These are phyloP conservation scores for Zaprionus ornatus DNA, from an alignment of 1,140 invertebrate species.

Conservation along the genomic window DNA sequence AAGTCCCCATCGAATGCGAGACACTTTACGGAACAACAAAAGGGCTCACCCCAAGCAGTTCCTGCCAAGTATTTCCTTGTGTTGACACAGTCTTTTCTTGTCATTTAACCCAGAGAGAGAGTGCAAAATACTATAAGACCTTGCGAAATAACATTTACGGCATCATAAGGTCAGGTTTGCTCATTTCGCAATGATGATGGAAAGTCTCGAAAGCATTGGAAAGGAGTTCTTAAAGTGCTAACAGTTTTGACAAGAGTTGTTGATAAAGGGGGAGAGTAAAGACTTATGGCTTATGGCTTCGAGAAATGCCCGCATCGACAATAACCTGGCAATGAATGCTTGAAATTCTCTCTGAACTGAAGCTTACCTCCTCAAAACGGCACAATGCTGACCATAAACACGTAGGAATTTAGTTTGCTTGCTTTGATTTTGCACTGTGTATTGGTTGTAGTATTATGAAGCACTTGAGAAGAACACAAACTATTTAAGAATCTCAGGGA, in stretches of 20 bases:
- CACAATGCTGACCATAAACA: neutral
- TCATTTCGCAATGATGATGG: neutral
- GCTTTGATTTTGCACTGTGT: neutral
- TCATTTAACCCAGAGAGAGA: neutral
- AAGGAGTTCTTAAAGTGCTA: neutral
- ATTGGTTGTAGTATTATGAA: neutral
- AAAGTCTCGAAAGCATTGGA: neutral
- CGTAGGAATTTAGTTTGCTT: neutral
- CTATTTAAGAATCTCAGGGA: neutral
- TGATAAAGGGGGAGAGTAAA: neutral
- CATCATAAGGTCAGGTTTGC: neutral
- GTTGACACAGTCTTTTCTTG: neutral
- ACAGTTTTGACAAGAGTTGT: neutral
- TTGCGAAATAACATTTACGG: neutral
- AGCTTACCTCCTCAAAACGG: neutral
- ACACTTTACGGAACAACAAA: neutral
- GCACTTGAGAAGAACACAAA: neutral
- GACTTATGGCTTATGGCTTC: neutral
- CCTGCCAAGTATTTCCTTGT: neutral
- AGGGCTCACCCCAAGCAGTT: neutral
- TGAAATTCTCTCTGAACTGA: neutral
- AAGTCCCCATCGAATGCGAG: neutral
- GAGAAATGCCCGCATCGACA: neutral
- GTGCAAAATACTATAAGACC: neutral
- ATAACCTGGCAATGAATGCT: neutral